Evolutionary conservation across 2,888 invertebrate genomes (phyloP).

Genomic region (Drosophila kambysellisi): DNA sequence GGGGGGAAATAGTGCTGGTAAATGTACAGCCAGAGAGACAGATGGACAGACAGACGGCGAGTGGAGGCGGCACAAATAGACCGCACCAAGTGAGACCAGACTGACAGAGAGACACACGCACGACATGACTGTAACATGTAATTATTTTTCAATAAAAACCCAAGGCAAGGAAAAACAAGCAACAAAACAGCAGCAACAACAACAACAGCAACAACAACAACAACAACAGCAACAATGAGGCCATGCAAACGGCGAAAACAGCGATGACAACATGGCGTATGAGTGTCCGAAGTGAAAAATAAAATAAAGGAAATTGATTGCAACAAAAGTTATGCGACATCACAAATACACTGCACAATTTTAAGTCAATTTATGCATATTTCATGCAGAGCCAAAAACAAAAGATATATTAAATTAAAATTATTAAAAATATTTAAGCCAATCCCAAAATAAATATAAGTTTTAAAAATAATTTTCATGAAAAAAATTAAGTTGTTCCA

Average conservation of each 20-base stretch:
- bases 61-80: conserved; percentile 67
- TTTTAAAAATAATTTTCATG: not conserved
- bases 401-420: not conserved
- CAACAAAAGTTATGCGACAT: conserved; percentile 6
- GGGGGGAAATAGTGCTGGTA: conserved; percentile 14
- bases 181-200: conserved; percentile 34
- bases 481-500: not conserved
- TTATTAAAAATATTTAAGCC: not conserved
- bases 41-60: conserved; percentile 10
- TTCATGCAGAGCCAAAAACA: not conserved
- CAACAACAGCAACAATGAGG: conserved; percentile 32
- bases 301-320: conserved; percentile 29
- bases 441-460: not conserved
- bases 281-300: conserved; percentile 61
- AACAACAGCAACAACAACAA: conserved; percentile 29
- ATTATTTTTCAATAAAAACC: conserved; percentile 80
- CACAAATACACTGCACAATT: conserved; percentile 27
- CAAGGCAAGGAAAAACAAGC: conserved; percentile 62
- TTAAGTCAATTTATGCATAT: not conserved
- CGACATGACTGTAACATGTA: conserved; percentile 80
- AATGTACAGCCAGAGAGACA: conserved; percentile 25
- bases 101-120: conserved; percentile 64
- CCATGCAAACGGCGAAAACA: conserved; percentile 53
- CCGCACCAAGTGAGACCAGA: conserved; percentile 65
- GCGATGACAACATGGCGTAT: conserved; percentile 76